Evolutionary conservation across 2,888 invertebrate species (phyloP).

Genomic region (Peribatodes rhomboidaria): DNA sequence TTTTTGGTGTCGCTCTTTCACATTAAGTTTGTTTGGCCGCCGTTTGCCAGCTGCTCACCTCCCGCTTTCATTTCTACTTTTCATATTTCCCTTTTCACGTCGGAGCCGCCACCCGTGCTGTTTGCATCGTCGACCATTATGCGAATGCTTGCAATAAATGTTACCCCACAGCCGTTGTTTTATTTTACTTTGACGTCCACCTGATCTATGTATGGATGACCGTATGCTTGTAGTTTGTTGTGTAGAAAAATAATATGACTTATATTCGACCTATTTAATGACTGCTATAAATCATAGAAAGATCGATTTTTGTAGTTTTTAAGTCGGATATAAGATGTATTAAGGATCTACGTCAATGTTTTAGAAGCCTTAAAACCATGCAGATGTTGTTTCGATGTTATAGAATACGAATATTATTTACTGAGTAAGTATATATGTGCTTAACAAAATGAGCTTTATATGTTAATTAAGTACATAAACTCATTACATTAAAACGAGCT

Average conservation of each 20-base stretch:
- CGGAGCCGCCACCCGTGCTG: constrained; percentile 57
- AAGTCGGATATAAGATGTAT: background rate
- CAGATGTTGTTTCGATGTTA: constrained; percentile 16
- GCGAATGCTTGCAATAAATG: constrained; percentile 78
- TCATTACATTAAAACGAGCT: constrained; percentile 30
- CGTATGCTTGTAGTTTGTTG: constrained; percentile 57
- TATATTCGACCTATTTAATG: background rate
- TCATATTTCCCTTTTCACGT: constrained; percentile 65
- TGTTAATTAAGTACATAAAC: constrained; percentile 34
- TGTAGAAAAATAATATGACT: constrained; percentile 10
- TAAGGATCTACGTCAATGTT: constrained; percentile 29
- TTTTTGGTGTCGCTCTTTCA: constrained; percentile 60
- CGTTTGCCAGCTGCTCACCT: constrained; percentile 62
- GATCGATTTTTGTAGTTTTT: constrained; percentile 10
- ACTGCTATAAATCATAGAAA: constrained; percentile 1
- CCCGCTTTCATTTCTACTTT: constrained; percentile 68
- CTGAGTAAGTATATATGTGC: constrained; percentile 14
- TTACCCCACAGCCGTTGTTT: constrained; percentile 76
- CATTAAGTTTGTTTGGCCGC: constrained; percentile 65
- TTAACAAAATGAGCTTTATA: constrained; percentile 16
- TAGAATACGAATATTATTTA: background rate
- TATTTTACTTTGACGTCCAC: constrained; percentile 72
- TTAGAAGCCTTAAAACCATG: constrained; percentile 37
- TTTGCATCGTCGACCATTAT: constrained; percentile 62
- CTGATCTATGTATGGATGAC: constrained; percentile 45